These are phyloP conservation scores for Melinopterus prodromus DNA, from an alignment of 2,888 invertebrate genomes.

Conservation along the genomic window DNA sequence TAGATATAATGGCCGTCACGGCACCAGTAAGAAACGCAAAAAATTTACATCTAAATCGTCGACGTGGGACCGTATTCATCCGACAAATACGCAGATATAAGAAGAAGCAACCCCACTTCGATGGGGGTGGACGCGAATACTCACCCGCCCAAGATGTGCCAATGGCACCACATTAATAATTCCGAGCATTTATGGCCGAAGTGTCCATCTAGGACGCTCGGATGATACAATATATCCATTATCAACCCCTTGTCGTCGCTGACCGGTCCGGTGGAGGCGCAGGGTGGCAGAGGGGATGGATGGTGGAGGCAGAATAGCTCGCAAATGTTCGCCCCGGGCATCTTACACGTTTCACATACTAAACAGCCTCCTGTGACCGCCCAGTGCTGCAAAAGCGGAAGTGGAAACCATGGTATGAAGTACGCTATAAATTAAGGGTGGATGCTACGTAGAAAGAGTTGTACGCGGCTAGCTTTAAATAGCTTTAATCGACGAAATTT, in stretches of 20 bases:
- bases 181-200: slow-evolving; percentile 39
- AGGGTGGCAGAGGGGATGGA: slow-evolving; percentile 5
- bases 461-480: background rate
- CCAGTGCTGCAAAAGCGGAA: slow-evolving; percentile 7
- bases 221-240: slow-evolving; percentile 60
- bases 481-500: background rate
- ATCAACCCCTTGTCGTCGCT: slow-evolving; percentile 50
- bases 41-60: slow-evolving; percentile 25
- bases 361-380: slow-evolving; percentile 55
- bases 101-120: slow-evolving; percentile 18
- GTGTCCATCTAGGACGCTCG: slow-evolving; percentile 52
- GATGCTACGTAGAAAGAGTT: background rate
- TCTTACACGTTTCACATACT: slow-evolving; percentile 60
- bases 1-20: slow-evolving; percentile 16
- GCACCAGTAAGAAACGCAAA: slow-evolving; percentile 18
- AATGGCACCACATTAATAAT: slow-evolving; percentile 25
- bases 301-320: slow-evolving; percentile 25
- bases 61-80: slow-evolving; percentile 8
- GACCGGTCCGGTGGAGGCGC: slow-evolving; percentile 13
- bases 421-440: background rate
- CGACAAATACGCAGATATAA: slow-evolving; percentile 15
- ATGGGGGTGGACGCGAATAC: background rate
- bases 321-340: slow-evolving; percentile 57
- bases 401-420: background rate
- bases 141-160: slow-evolving; percentile 15